phyloP scores from a whole-genome alignment of 2,888 invertebrate genomes.

The Aleiodes leptofemur region DNA sequence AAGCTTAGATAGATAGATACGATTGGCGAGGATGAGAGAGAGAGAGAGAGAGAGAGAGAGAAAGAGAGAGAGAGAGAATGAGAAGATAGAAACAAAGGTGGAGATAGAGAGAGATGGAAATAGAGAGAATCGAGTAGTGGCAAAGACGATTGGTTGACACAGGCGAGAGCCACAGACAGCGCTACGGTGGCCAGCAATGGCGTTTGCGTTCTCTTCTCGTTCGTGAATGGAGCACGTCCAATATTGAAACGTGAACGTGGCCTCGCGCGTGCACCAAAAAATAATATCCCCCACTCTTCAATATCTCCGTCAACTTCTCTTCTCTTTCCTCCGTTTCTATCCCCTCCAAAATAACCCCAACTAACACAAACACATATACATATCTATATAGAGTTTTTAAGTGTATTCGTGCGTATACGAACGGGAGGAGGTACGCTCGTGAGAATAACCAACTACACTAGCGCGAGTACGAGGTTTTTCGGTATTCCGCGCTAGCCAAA shows the following conservation, averaged over 20 bases:
- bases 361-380: conserved; percentile 11
- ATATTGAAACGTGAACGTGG: conserved; percentile 51
- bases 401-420: conserved; percentile 48
- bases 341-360: conserved; percentile 20
- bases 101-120: background rate
- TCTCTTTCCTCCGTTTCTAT: background rate
- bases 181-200: conserved; percentile 30
- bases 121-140: conserved; percentile 5
- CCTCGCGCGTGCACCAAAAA: conserved; percentile 46
- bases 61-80: conserved; percentile 7
- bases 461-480: conserved; percentile 65
- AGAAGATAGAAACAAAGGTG: background rate
- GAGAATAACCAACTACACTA: conserved; percentile 67
- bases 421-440: conserved; percentile 72
- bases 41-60: conserved; percentile 5
- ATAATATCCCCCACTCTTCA: conserved; percentile 14
- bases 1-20: conserved; percentile 1
- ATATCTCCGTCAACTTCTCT: conserved; percentile 1
- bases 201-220: conserved; percentile 31
- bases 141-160: conserved; percentile 40
- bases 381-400: background rate
- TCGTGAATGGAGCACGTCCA: conserved; percentile 47
- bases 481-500: conserved; percentile 73
- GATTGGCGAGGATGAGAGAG: background rate
- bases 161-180: conserved; percentile 1